phyloP scores from a whole-genome alignment of 53 echinoderm and acorn worm genomes.

The Paracentrotus lividus region DNA sequence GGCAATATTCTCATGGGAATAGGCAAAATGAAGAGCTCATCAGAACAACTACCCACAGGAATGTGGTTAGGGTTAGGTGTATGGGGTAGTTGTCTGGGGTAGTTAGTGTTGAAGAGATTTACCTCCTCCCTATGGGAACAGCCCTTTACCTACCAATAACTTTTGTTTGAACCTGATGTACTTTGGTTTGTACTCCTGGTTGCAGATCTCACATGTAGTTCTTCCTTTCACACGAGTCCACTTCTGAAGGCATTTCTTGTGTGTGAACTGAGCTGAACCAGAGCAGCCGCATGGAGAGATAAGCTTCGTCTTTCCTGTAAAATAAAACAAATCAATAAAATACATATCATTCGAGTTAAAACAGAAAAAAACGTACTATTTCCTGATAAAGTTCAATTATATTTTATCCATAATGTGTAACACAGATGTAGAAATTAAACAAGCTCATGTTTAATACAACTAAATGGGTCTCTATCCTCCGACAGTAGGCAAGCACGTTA shows the following conservation, averaged over 20 bases:
- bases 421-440: too few relatives aligned
- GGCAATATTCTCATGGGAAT: not conserved
- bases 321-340: not conserved
- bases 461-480: too few relatives aligned
- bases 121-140: not conserved
- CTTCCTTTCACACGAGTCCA: slow-evolving; percentile 80
- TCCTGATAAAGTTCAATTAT: not conserved
- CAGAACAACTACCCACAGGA: too few relatives aligned
- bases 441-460: too few relatives aligned
- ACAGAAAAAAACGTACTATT: not conserved
- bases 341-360: not conserved
- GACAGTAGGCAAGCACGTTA: too few relatives aligned
- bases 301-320: slow-evolving; percentile 68
- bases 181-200: slow-evolving; percentile 64
- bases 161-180: slow-evolving; percentile 57
- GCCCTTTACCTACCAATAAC: slow-evolving; percentile 57
- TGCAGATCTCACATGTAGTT: slow-evolving; percentile 78
- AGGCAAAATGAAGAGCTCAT: too few relatives aligned
- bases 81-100: too few relatives aligned
- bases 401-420: too few relatives aligned
- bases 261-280: slow-evolving; percentile 79
- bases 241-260: slow-evolving; percentile 78
- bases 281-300: slow-evolving; percentile 83
- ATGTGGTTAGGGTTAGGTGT: too few relatives aligned
- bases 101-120: too few relatives aligned